Evolutionary conservation across 2,888 invertebrate species (phyloP).

Genomic region (Chorisops tibialis): DNA sequence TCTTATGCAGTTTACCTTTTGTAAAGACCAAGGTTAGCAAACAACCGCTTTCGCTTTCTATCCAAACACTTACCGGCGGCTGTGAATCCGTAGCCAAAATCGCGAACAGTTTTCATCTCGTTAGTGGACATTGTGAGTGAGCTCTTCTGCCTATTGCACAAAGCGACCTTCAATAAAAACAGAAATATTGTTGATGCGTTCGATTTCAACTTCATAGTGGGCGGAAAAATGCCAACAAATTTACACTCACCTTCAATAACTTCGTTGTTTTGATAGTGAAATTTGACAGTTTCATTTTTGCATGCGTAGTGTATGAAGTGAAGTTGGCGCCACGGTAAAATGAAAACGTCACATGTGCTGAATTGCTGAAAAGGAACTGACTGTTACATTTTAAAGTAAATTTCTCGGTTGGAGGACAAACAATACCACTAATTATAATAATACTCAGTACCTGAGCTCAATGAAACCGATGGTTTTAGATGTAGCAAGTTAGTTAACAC

Average conservation of each 20-base stretch:
- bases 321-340: background rate
- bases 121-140: constrained; percentile 9
- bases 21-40: constrained; percentile 27
- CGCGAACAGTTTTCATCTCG: constrained; percentile 36
- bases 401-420: constrained; percentile 37
- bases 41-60: background rate
- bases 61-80: constrained; percentile 49
- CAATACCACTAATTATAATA: constrained; percentile 37
- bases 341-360: no score
- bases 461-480: constrained; percentile 41
- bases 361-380: no score
- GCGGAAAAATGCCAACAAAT: background rate
- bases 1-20: constrained; percentile 65
- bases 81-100: constrained; percentile 60
- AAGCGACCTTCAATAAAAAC: constrained; percentile 1
- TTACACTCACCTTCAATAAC: background rate
- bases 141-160: background rate
- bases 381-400: no score
- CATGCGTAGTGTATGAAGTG: background rate
- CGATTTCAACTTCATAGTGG: background rate
- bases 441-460: constrained; percentile 40
- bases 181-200: background rate
- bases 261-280: background rate
- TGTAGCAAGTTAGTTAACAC: constrained; percentile 36
- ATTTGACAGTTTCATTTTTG: constrained; percentile 2